phyloP scores from a whole-genome alignment of 2,113 vertebrate species.

The Sphaerodactylus townsendi region DNA sequence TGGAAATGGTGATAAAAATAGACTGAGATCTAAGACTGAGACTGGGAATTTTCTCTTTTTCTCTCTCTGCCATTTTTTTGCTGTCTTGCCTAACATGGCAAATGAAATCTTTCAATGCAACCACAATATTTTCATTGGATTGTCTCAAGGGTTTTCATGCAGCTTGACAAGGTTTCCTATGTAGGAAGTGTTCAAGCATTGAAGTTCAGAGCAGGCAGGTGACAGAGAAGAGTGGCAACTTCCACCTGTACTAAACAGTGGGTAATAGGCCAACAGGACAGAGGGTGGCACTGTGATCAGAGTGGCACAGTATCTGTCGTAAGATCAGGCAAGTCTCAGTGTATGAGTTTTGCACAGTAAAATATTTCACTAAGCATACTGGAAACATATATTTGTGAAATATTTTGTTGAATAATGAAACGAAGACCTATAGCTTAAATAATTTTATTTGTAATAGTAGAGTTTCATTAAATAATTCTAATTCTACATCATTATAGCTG shows the following conservation, averaged over 20 bases:
- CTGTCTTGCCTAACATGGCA: not conserved
- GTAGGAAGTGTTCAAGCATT: not conserved
- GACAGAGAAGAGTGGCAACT: not conserved
- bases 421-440: not conserved
- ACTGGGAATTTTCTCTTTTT: not conserved
- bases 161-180: not conserved
- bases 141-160: not conserved
- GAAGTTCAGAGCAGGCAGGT: not conserved
- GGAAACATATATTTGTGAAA: not conserved
- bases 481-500: not conserved
- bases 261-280: not conserved
- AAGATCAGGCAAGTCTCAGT: not conserved
- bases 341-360: not conserved
- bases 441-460: not conserved
- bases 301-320: not conserved
- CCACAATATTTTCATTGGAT: not conserved
- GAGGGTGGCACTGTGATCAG: not conserved
- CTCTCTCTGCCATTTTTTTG: not conserved
- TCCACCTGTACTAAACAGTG: not conserved
- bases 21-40: not conserved
- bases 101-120: not conserved
- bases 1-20: no score
- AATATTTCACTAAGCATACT: not conserved
- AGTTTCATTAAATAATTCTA: not conserved
- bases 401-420: not conserved